These are phyloP conservation scores for Leucoma salicis DNA, from an alignment of 2,888 invertebrate genomes.

Conservation along the genomic window DNA sequence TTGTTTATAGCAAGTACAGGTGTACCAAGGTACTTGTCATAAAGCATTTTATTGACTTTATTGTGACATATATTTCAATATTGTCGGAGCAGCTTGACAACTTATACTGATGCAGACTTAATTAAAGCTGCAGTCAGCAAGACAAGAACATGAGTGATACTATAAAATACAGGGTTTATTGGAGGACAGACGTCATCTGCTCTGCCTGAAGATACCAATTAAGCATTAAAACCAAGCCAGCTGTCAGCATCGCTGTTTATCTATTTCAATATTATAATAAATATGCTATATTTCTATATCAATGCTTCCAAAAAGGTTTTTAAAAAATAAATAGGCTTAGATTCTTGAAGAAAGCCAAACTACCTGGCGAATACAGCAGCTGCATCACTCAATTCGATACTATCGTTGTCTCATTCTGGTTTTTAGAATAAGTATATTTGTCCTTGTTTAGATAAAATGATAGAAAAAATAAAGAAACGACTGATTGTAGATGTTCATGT, in stretches of 20 bases:
- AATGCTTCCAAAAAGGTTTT: slow-evolving; percentile 32
- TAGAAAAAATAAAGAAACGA: slow-evolving; percentile 34
- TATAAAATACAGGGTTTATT: neutral
- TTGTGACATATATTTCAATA: no score
- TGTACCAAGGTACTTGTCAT: no score
- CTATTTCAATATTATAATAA: slow-evolving; percentile 30
- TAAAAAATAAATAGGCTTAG: slow-evolving; percentile 57
- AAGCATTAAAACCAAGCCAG: slow-evolving; percentile 10
- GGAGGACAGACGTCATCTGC: neutral
- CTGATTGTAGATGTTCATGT: slow-evolving; percentile 21
- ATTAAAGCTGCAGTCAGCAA: neutral
- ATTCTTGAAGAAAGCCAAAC: slow-evolving; percentile 50
- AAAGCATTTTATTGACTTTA: no score
- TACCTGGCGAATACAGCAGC: slow-evolving; percentile 71
- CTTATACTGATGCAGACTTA: neutral
- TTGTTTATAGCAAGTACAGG: no score
- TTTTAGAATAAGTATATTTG: slow-evolving; percentile 12
- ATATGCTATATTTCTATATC: slow-evolving; percentile 26
- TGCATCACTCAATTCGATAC: slow-evolving; percentile 68
- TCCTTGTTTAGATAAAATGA: slow-evolving; percentile 53
- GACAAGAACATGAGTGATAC: neutral
- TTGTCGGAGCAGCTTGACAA: neutral
- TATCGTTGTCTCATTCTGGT: slow-evolving; percentile 42
- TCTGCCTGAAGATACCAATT: neutral
- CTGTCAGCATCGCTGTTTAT: slow-evolving; percentile 12